These are phyloP conservation scores for Ichneumoninae sp. DNA, from an alignment of 2,888 invertebrate genomes.

Conservation along the genomic window DNA sequence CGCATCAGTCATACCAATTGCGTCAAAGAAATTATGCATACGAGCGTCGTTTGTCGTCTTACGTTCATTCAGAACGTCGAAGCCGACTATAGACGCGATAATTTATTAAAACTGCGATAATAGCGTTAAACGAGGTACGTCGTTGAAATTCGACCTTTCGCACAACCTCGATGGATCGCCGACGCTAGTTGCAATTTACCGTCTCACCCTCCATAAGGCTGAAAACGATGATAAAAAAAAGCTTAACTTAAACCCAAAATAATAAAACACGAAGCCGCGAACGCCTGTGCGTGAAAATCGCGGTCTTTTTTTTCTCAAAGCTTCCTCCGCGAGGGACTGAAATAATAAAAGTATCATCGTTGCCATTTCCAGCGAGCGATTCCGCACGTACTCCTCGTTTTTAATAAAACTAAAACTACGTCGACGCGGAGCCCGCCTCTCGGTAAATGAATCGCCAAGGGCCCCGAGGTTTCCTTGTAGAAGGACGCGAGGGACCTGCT, in stretches of 20 bases:
- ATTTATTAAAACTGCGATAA: background rate
- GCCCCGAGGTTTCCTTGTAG: conserved; percentile 10
- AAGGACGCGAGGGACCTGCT: conserved; percentile 3
- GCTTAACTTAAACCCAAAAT: background rate
- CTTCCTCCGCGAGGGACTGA: background rate
- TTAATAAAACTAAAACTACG: conserved; percentile 6
- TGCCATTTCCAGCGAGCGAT: background rate
- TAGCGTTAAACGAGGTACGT: background rate
- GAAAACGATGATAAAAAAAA: background rate
- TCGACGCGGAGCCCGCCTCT: background rate
- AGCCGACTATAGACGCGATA: background rate
- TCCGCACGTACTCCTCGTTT: conserved; percentile 22
- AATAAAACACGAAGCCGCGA: background rate
- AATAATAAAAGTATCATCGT: conserved; percentile 5
- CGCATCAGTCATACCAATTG: conserved; percentile 48
- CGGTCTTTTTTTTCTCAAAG: background rate
- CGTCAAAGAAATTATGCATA: conserved; percentile 23
- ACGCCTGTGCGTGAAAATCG: background rate
- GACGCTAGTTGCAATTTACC: background rate
- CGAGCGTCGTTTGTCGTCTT: conserved; percentile 8
- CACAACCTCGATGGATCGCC: background rate
- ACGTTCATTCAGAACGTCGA: conserved; percentile 4
- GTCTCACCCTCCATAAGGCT: background rate
- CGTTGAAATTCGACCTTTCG: background rate
- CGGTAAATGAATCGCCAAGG: conserved; percentile 1